phyloP scores from a whole-genome alignment of 2,888 invertebrate genomes.

The Sphaerophoria rueppellii region DNA sequence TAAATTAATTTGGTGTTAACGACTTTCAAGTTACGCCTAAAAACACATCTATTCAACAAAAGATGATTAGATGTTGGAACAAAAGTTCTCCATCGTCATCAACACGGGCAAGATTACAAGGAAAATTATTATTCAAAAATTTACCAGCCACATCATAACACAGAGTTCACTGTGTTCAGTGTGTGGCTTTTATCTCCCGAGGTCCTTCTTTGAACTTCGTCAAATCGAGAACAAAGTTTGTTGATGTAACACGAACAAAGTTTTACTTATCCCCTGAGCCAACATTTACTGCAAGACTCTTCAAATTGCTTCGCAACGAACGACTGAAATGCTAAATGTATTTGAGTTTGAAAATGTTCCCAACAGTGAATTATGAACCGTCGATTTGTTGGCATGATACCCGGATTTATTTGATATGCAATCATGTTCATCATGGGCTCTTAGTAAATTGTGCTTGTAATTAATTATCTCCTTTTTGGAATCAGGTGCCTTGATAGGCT shows the following conservation, averaged over 20 bases:
- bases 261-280: not conserved
- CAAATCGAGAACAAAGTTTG: constrained; percentile 2
- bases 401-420: constrained; percentile 61
- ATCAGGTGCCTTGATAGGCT: constrained; percentile 50
- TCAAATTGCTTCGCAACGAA: not conserved
- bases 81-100: not conserved
- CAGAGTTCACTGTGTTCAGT: not conserved
- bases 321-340: not conserved
- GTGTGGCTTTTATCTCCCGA: not conserved
- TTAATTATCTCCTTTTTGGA: constrained; percentile 59
- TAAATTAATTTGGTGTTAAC: too few species aligned
- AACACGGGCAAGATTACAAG: not conserved
- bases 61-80: not conserved
- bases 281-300: not conserved
- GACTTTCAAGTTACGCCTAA: too few species aligned
- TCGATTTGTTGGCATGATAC: constrained; percentile 69
- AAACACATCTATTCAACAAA: not conserved
- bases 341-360: constrained; percentile 43
- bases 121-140: constrained; percentile 19
- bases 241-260: not conserved
- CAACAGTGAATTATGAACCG: constrained; percentile 60
- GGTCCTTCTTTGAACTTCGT: not conserved
- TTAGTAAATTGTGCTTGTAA: constrained; percentile 60
- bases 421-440: constrained; percentile 65
- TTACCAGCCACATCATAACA: not conserved